phyloP scores from a whole-genome alignment of 2,888 invertebrate genomes.

The Callosobruchus maculatus region DNA sequence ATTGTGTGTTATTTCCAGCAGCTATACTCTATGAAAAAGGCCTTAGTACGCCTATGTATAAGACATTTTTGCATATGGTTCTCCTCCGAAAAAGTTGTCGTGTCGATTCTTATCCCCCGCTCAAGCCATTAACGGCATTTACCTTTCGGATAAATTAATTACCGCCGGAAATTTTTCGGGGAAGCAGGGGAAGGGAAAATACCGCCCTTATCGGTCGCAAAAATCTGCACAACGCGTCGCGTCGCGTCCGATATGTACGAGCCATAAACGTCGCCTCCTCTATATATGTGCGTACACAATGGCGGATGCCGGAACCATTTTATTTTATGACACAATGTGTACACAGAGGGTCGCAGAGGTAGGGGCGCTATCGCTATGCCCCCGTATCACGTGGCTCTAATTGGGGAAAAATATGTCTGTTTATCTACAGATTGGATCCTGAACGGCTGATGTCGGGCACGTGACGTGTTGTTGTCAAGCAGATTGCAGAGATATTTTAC shows the following conservation, averaged over 20 bases:
- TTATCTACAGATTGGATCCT: neutral
- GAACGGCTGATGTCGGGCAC: neutral
- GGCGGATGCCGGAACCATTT: neutral
- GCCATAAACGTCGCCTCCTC: neutral
- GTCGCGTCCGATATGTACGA: neutral
- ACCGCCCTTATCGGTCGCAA: neutral
- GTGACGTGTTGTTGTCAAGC: neutral
- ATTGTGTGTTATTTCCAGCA: too few species aligned
- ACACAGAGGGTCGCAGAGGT: neutral
- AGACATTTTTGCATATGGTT: neutral
- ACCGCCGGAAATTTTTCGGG: neutral
- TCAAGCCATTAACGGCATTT: neutral
- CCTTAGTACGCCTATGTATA: too few species aligned
- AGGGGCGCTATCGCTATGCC: neutral
- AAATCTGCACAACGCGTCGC: neutral
- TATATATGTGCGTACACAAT: neutral
- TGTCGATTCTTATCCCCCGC: neutral
- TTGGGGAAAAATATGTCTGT: neutral
- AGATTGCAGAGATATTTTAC: neutral
- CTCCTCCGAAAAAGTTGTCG: neutral
- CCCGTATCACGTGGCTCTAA: neutral
- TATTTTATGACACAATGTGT: neutral
- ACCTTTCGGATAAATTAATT: neutral
- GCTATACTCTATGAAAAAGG: too few species aligned
- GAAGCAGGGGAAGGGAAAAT: neutral